These are phyloP conservation scores for Pentamera pediparva DNA, from an alignment of 53 echinoderm and acorn worm genomes.

Conservation along the genomic window DNA sequence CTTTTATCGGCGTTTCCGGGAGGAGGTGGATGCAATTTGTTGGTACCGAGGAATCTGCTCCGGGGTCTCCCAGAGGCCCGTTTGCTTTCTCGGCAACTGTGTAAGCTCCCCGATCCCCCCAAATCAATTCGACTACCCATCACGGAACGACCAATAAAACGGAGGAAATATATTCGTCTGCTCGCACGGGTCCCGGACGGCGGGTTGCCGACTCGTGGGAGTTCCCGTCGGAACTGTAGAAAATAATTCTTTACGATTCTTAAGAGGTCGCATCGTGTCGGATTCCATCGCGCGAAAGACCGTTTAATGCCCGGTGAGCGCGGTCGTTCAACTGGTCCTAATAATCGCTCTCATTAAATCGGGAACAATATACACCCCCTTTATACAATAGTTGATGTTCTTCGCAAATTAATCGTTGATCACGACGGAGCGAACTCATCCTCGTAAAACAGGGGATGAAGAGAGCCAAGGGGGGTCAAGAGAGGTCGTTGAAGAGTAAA, in stretches of 20 bases:
- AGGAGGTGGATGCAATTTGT: background rate
- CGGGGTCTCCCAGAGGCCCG: conserved; percentile 16
- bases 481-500: no score
- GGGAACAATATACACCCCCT: conserved; percentile 27
- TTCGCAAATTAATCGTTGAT: conserved; percentile 27
- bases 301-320: conserved; percentile 17
- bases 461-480: background rate
- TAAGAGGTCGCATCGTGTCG: conserved; percentile 20
- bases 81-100: conserved; percentile 26
- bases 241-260: conserved; percentile 36
- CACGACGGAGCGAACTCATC: background rate
- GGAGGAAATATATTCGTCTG: conserved; percentile 36
- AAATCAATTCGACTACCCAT: conserved; percentile 15
- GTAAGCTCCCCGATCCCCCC: conserved; percentile 3
- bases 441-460: background rate
- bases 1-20: conserved; percentile 6
- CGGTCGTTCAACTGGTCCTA: conserved; percentile 27
- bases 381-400: conserved; percentile 6
- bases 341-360: conserved; percentile 27
- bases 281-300: conserved; percentile 26
- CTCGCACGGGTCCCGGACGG: conserved; percentile 23
- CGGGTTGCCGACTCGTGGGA: conserved; percentile 20
- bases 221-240: conserved; percentile 28
- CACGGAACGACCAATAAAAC: conserved; percentile 30
- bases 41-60: conserved; percentile 7